Evolutionary conservation across 2,797 vertebrate species (phyloP), one percentile per base, ranked within the genome.

Genomic region (Lepidocolaptes lacrymiger): DNA sequence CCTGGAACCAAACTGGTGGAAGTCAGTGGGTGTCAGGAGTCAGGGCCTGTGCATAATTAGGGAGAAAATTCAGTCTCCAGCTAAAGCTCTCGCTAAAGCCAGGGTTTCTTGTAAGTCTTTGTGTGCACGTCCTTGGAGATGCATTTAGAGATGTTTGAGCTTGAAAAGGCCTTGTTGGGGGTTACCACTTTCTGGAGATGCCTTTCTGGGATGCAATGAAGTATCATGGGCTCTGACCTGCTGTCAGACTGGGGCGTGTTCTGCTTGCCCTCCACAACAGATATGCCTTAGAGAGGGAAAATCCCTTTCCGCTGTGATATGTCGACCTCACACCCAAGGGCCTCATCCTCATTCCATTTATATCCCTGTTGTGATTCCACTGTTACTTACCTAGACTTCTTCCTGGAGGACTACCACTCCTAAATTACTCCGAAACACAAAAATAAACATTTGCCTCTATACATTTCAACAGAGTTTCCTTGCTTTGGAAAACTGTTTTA

Each of bases 31-130:
- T 62, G 43, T 74, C 85, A 79, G 24, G 7, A 54, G n/a, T 43
- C 30, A n/a, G 43, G 28, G 27, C 16, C 14, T 36, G 41, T 58
- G 7, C 0, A 0, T 32, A 81, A 76, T 43, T 30, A 41, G 61
- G n/a, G 28, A 87, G 61, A 85, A 95, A 93, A 88, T 37, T 62
- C 23, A 24, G 12, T 56, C 85, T 89, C 27, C 54, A 89, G 44
- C 18, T 59, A 62, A 30, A 76, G 9, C 15, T 85, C 12, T 61
- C 32, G 26, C 46, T 85, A 41, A 54, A 92, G 39, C 13, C 55
- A 10, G 74, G 61, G 43, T 34, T 82, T 78, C n/a, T 59, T 67
- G 30, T 43, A 32, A 43, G 17, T 55, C 36, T 51, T 74, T 69
- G 22, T 26, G 8, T 63, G 34, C 21, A 24, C 14, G 9, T 91